phyloP scores from a whole-genome alignment of 2,113 vertebrate genomes.

The Typhlomys cinereus region DNA sequence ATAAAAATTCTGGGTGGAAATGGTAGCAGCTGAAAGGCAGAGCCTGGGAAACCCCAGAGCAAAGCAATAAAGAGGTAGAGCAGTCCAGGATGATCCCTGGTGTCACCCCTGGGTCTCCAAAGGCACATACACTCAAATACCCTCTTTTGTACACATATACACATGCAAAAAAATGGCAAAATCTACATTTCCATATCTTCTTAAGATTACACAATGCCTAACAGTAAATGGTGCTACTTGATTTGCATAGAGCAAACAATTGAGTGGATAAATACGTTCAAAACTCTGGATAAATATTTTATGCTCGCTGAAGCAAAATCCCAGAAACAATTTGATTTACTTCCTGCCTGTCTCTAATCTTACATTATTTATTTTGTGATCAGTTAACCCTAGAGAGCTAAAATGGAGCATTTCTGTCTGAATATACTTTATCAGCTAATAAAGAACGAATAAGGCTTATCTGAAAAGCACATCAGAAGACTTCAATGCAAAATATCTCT shows the following conservation, averaged over 20 bases:
- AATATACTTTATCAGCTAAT: background rate
- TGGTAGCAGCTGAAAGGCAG: too few species aligned
- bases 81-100: too few species aligned
- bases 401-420: background rate
- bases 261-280: background rate
- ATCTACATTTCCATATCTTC: background rate
- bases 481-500: too few species aligned
- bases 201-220: background rate
- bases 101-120: too few species aligned
- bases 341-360: background rate
- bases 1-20: too few species aligned
- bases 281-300: background rate
- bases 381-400: background rate
- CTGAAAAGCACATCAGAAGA: background rate
- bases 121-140: too few species aligned
- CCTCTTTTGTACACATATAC: too few species aligned
- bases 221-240: background rate
- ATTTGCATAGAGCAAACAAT: background rate
- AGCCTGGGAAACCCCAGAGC: too few species aligned
- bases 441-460: background rate
- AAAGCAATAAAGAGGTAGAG: too few species aligned
- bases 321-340: background rate
- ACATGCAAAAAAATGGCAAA: too few species aligned
- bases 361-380: background rate
- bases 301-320: background rate